Evolutionary conservation across 2,888 invertebrate species (phyloP), one percentile per base, ranked within the genome.

Genomic region (Romanomermis culicivorax): DNA sequence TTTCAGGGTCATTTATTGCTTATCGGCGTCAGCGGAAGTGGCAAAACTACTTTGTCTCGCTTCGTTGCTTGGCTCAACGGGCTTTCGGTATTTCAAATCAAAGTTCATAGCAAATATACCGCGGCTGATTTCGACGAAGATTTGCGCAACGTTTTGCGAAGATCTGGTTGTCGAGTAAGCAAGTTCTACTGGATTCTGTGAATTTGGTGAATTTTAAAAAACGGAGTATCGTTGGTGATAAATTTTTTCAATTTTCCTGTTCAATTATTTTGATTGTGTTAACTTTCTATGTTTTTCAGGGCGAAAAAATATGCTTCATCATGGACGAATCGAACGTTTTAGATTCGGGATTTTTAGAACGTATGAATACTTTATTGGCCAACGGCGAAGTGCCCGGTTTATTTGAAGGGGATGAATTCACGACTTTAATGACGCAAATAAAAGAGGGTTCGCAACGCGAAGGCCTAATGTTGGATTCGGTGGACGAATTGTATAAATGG

Each of bases 61-160:
- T 99, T 99, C 72, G 97, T 99, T 30, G 97, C 97, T 51, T 99
- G 97, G 93, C 89, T 99, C 85, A 99, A 99, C 71, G 97, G 97
- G 4, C 77, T 99, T 42, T 87, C 86, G 61, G 91, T 97, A 57
- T 97, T 95, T 80, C 95, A 97, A 77, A 93, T 97, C 62, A 91
- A 93, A 77, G 85, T 88, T 17, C 97, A 99, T 75, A 97, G 97
- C 72, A 95, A 95, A 74, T 99, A 99, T 71, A 89, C 89, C 1
- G 88, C 87, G 24, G 86, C 85, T 64, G 95, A 99, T 73, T 99
- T 99, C 71, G 97, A 99, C 72, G 97, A 99, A 72, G 97, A 99
- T 72, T 75, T 99, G 59, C 80, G 97, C 58, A 66, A 64, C 55
- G 76, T 77, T 14, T 66, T 77, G 29, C 63, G 76, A 42, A 64